These are phyloP conservation scores for Rhincodon typus DNA, from an alignment of 2,797 vertebrate species.

Conservation along the genomic window DNA sequence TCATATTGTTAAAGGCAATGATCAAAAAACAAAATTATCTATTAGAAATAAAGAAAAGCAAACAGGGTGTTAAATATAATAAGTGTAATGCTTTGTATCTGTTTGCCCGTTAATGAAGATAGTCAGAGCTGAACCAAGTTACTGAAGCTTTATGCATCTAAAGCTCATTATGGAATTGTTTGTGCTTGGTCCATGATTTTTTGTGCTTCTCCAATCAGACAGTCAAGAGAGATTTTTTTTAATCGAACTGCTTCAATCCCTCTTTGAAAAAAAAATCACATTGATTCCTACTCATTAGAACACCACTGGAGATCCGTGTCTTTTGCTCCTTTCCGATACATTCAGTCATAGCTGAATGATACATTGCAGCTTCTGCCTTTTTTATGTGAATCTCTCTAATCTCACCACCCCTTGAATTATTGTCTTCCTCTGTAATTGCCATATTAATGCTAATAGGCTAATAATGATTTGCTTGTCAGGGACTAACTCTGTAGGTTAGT, in stretches of 20 bases:
- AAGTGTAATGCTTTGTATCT: neutral
- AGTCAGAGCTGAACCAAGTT: neutral
- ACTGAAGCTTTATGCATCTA: neutral
- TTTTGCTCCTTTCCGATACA: neutral
- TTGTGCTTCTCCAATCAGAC: neutral
- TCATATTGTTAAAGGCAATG: neutral
- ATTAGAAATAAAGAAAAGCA: neutral
- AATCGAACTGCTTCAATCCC: neutral
- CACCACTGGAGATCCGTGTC: neutral
- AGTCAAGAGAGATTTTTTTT: neutral
- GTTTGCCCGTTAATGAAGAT: neutral
- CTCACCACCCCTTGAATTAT: neutral
- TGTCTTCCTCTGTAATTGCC: neutral
- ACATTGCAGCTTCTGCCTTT: neutral
- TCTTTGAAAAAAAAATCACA: neutral
- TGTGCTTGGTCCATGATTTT: neutral
- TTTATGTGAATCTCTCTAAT: neutral
- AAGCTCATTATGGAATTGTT: neutral
- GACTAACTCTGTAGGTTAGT: no score
- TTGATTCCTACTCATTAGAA: neutral
- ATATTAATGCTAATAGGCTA: no score
- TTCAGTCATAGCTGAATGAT: neutral
- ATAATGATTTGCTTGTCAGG: no score
- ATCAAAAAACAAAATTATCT: neutral
- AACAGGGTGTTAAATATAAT: neutral